phyloP scores from a whole-genome alignment of 2,888 invertebrate genomes.

The Drosophila tanythrix region DNA sequence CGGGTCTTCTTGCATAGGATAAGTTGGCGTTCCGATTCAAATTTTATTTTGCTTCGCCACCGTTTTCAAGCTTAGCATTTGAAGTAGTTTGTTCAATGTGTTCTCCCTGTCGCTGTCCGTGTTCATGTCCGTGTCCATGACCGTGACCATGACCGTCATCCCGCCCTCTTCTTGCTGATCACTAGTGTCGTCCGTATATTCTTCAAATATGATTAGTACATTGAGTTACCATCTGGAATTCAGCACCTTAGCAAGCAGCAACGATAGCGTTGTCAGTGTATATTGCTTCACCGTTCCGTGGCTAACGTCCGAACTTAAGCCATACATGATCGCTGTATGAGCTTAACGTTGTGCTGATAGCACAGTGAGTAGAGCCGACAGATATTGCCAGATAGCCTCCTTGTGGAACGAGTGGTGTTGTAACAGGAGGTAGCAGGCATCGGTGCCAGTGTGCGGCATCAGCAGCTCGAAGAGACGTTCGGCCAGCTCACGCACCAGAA shows the following conservation, averaged over 20 bases:
- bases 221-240: neutral
- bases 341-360: conserved; percentile 63
- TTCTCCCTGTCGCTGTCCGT: neutral
- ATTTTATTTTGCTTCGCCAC: neutral
- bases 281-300: conserved; percentile 60
- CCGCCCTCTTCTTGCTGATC: neutral
- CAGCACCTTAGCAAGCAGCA: conserved; percentile 68
- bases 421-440: conserved; percentile 48
- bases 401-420: conserved; percentile 58
- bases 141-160: neutral
- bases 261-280: conserved; percentile 58
- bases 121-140: neutral
- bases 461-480: conserved; percentile 77
- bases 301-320: conserved; percentile 37
- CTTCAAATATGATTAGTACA: conserved; percentile 46
- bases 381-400: conserved; percentile 53
- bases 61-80: neutral
- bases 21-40: neutral
- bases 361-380: conserved; percentile 79
- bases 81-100: neutral
- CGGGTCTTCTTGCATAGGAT: neutral
- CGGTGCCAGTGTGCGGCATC: conserved; percentile 47
- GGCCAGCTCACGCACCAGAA: conserved; percentile 80
- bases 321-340: conserved; percentile 70
- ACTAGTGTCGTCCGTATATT: neutral